Evolutionary conservation across 1,140 invertebrate species (phyloP), one percentile per base, ranked within the genome.

Genomic region (Leptonema lineaticorne): DNA sequence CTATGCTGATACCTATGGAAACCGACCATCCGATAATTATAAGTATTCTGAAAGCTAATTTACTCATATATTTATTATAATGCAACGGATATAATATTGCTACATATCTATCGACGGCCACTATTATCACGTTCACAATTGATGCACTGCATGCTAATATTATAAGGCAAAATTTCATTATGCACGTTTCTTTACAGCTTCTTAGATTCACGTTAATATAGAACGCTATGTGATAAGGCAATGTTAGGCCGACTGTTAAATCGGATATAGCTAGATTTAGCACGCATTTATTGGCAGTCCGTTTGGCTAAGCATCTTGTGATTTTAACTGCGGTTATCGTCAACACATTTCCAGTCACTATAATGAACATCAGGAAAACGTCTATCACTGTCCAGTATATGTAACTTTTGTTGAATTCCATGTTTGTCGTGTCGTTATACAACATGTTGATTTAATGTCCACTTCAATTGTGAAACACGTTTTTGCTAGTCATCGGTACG

Each of bases 31-130:
- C 88, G 6, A 82, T 75, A 14, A 82, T 75, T 74, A 90, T 87
- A 26, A 90, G 81, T 33, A 82, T 73, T 41, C 82, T 74, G 1
- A 87, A 86, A 18, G 85, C 80, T 69, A 82, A 80, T 68, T 85
- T 85, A 0, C 86, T 89, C 84, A 89, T 87, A 73, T 86, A 85
- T 70, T 86, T 82, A 76, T 82, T 85, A 78, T 92, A 92, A 76
- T 89, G 86, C 65, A 95, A 82, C 1, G 92, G 92, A 78, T 93
- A 87, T 3, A 94, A 85, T 64, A 95, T 91, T 0, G 92, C 92
- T 67, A 91, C 82, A 75, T 92, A 93, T 79, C 93, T 86, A 79
- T 95, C 93, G 20, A 93, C 82, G 11, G 92, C 91, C 58, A 95
- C 93, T 20, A 90, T 86, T 59, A 91, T 89, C 37, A 95, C 85